Evolutionary conservation across 2,113 vertebrate species (phyloP).

Genomic region (Tachysurus fulvidraco): DNA sequence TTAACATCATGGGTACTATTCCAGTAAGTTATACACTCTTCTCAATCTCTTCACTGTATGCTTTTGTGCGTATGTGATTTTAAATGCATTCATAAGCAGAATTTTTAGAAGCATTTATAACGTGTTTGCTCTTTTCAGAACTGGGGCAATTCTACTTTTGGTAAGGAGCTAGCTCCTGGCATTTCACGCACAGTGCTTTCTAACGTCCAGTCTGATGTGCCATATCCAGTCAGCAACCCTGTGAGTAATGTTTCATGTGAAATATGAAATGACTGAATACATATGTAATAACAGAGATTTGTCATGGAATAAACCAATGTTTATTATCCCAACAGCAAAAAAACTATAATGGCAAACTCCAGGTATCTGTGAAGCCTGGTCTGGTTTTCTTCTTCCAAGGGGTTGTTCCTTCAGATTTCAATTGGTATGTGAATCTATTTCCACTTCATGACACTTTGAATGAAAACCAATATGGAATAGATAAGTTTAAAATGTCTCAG

Average conservation of each 20-base stretch:
- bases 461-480: not conserved
- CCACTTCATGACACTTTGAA: not conserved
- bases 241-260: not conserved
- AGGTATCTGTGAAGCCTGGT: not conserved
- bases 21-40: not conserved
- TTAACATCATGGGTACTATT: not conserved
- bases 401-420: not conserved
- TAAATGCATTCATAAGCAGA: not conserved
- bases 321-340: not conserved
- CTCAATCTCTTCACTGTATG: not conserved
- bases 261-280: not conserved
- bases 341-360: not conserved
- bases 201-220: not conserved
- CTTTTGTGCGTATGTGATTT: no score
- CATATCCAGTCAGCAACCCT: not conserved
- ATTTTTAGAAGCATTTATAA: not conserved
- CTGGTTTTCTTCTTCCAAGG: constrained; percentile 7
- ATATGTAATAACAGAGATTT: not conserved
- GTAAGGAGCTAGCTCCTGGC: not conserved
- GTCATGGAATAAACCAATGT: not conserved
- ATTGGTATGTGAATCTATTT: not conserved
- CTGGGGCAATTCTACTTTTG: constrained; percentile 1
- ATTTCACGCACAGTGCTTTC: not conserved
- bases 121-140: not conserved
- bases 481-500: not conserved